These are phyloP conservation scores for Neodiprion virginianus DNA, from an alignment of 1,140 invertebrate genomes.

Conservation along the genomic window DNA sequence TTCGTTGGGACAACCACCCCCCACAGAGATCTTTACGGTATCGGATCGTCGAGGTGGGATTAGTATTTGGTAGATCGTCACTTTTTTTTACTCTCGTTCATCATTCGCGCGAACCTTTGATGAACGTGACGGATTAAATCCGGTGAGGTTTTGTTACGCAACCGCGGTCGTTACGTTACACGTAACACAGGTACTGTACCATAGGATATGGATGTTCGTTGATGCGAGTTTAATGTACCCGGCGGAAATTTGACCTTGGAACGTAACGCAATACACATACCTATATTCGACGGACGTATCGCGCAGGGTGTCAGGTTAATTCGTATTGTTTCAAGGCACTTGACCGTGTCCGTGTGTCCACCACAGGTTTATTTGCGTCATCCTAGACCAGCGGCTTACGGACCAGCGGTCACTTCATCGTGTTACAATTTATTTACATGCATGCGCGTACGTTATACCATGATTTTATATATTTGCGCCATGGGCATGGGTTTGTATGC, in stretches of 20 bases:
- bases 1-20: too few species aligned
- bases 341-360: not conserved
- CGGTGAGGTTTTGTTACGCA: not conserved
- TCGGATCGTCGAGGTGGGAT: too few species aligned
- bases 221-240: not conserved
- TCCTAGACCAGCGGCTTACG: not conserved
- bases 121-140: not conserved
- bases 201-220: not conserved
- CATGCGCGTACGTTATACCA: not conserved
- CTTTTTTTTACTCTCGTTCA: not conserved
- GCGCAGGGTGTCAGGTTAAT: slow-evolving; percentile 5
- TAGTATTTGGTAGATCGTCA: too few species aligned
- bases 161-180: not conserved
- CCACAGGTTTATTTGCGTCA: not conserved
- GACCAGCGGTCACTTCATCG: not conserved
- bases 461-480: not conserved
- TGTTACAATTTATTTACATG: not conserved
- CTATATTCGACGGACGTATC: not conserved
- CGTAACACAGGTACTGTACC: not conserved
- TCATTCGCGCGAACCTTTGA: not conserved
- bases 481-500: not conserved
- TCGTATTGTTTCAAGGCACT: slow-evolving; percentile 4
- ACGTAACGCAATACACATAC: not conserved
- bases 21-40: too few species aligned
- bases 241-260: not conserved